Base-by-base conservation (phyloP, 2,113 vertebrate species). In the Poeciliopsis turrubarensis region DNA sequence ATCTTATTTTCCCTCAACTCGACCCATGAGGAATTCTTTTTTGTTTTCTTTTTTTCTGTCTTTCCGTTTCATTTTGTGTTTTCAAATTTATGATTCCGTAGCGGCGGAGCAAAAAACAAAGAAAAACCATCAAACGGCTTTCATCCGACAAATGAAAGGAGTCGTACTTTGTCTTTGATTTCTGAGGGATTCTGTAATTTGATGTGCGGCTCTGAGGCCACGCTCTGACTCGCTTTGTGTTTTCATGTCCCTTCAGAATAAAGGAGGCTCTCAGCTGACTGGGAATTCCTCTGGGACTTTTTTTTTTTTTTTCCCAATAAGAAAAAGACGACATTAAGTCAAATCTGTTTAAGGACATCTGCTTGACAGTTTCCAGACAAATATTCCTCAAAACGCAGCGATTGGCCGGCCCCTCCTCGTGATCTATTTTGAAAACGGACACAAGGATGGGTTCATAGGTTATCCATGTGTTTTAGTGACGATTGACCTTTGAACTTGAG, bases 401-500 rank as follows among this genome's bases (percentile, higher is more conserved):
- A 68, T 78, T 12, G 63, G 27, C 37, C 34, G 2, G 34, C 34
- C 8, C 68, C 39, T 64, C 51, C 26, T 83, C 60, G 72, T 75
- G 67, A 80, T 85, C 87, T 79, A 85, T 89, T 84, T 57, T 87
- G 78, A 80, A 30, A 64, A 65, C 19, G 68, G 78, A 82, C 82
- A 79, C 68, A 62, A 51, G 70, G 65, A 71, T 67, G 62, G 79
- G 83, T 87, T 87, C 79, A 82, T 70, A 26, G 73, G 57, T 89
- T 79, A 73, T 37, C 69, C 77, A 54, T 81, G 80, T 75, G 71
- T 75, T 72, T 78, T 70, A 66, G 75, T 47, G 41, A 68, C 57
- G 78, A 82, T 87, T 89, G 90, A 92, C 77, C 81, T 51, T 6
- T 4, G 68, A 72, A 78, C 76, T 81, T 85, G 67, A 79, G 64